Conservation (phyloP, 2,888 invertebrate genomes). For the Spisula solida region DNA sequence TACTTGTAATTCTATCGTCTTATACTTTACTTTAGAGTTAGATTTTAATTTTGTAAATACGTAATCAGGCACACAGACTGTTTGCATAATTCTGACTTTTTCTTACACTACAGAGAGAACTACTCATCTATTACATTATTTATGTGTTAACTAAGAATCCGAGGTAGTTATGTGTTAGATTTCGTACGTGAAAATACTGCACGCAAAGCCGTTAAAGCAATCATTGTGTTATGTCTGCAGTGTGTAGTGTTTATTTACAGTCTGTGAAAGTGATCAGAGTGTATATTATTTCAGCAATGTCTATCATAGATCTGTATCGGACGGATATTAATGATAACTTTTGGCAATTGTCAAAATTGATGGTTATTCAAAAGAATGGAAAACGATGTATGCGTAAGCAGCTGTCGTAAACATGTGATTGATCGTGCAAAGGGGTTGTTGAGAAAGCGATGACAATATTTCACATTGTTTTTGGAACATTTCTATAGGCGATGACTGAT, state of each 20-base stretch:
- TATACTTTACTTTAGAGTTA: too few species aligned
- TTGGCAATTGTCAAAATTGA: conserved; percentile 32
- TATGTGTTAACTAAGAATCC: not conserved
- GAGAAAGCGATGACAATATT: conserved; percentile 5
- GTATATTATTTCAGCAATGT: conserved; percentile 22
- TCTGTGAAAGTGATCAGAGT: conserved; percentile 25
- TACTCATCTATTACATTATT: not conserved
- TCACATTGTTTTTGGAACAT: not conserved
- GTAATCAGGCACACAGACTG: too few species aligned
- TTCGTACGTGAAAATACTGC: not conserved
- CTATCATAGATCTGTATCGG: conserved; percentile 18
- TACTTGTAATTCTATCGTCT: too few species aligned
- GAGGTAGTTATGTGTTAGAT: not conserved
- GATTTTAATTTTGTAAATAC: too few species aligned
- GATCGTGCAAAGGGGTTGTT: not conserved
- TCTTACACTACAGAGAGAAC: too few species aligned
- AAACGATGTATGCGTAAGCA: conserved; percentile 9
- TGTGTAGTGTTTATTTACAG: not conserved
- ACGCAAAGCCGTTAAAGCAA: not conserved
- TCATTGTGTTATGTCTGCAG: conserved; percentile 16
- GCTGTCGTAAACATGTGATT: conserved; percentile 1
- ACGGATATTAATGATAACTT: conserved; percentile 33
- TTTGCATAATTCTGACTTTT: too few species aligned
- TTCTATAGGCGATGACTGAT: not conserved
- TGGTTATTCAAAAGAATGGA: not conserved